These are phyloP conservation scores for Bembecia ichneumoniformis DNA, from an alignment of 2,888 invertebrate species.

Conservation along the genomic window DNA sequence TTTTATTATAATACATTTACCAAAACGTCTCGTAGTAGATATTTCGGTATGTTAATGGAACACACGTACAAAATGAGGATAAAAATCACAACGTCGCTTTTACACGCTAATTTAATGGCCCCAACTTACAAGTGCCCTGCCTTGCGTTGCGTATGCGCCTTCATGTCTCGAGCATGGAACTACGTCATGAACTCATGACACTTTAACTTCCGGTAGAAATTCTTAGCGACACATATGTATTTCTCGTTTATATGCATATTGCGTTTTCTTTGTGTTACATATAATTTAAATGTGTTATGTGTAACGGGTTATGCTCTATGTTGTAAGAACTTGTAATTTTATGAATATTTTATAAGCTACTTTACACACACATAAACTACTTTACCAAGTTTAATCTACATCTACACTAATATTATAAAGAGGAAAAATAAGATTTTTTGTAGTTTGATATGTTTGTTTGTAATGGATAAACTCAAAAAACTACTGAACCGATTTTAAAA, in stretches of 20 bases:
- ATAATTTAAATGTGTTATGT: neutral
- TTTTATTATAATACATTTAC: no score
- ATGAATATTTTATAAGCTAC: neutral
- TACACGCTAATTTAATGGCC: conserved; percentile 21
- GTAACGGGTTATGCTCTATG: neutral
- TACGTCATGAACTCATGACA: conserved; percentile 11
- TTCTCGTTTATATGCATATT: neutral
- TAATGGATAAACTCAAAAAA: no score
- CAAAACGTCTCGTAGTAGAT: no score
- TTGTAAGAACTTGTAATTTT: neutral
- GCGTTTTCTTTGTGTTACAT: neutral
- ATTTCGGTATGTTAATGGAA: no score
- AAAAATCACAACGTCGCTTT: neutral
- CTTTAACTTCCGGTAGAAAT: conserved; percentile 40
- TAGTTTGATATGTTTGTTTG: no score
- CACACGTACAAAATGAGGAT: no score
- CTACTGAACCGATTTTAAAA: no score
- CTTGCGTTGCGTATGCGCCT: conserved; percentile 21
- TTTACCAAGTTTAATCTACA: neutral
- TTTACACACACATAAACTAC: neutral
- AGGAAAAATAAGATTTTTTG: no score
- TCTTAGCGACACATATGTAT: conserved; percentile 11
- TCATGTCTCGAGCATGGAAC: conserved; percentile 17
- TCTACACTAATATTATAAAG: no score
- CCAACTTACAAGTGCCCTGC: conserved; percentile 17